Conservation (phyloP, 2,113 vertebrate genomes). For the Malurus cyaneus region DNA sequence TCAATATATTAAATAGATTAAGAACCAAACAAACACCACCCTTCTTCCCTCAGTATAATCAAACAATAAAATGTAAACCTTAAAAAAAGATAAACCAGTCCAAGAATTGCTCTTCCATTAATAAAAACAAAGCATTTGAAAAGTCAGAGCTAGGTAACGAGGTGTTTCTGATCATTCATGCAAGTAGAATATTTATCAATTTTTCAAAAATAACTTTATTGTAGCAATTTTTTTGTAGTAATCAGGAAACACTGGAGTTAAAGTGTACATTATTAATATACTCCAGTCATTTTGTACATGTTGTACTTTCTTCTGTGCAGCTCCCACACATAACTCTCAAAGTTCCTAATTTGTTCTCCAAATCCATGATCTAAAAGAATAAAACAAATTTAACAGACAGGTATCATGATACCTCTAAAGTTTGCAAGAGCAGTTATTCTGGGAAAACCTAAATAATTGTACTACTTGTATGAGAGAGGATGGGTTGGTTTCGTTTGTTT, state of each 20-base stretch:
- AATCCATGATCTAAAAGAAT: background rate
- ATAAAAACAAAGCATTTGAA: background rate
- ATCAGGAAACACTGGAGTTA: background rate
- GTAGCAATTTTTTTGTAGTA: background rate
- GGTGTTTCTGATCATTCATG: background rate
- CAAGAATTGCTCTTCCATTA: background rate
- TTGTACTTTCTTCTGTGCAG: background rate
- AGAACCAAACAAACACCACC: background rate
- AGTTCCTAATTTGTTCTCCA: background rate
- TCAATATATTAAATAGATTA: background rate
- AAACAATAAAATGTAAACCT: background rate
- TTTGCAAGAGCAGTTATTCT: background rate
- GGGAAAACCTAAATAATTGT: background rate
- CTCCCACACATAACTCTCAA: background rate
- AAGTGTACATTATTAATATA: background rate
- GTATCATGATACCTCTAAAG: rapidly evolving
- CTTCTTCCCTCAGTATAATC: background rate
- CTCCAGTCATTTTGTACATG: background rate
- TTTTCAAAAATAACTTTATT: background rate
- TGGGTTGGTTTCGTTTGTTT: background rate
- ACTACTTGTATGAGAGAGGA: background rate
- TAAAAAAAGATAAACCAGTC: background rate
- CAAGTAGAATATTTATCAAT: background rate
- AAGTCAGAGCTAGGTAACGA: background rate
- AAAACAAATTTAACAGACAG: background rate